Conservation (phyloP, 1,140 invertebrate genomes). For the Macrobrachium nipponense region DNA sequence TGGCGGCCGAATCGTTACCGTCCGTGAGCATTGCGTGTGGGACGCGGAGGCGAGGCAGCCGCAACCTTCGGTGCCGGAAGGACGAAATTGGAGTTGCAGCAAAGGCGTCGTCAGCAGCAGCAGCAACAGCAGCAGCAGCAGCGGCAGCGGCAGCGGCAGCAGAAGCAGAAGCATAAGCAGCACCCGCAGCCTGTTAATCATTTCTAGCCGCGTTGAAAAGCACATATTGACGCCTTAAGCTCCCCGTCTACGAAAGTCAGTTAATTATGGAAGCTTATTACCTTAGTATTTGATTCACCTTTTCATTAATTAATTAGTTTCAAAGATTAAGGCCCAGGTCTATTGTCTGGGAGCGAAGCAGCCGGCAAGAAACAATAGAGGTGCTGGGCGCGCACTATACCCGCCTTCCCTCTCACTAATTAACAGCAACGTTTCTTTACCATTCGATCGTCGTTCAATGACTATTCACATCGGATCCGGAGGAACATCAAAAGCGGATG, state of each 20-base stretch:
- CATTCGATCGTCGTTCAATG: conserved; percentile 56
- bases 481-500: conserved; percentile 38
- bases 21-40: not conserved
- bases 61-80: too few species aligned
- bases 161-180: not conserved
- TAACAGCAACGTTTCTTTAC: conserved; percentile 59
- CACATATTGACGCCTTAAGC: conserved; percentile 56
- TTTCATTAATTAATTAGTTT: conserved; percentile 62
- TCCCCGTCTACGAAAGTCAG: conserved; percentile 58
- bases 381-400: conserved; percentile 19
- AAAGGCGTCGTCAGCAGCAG: too few species aligned
- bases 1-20: not conserved
- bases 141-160: not conserved
- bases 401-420: conserved; percentile 40
- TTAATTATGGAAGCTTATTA: conserved; percentile 60
- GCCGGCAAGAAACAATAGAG: conserved; percentile 55
- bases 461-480: conserved; percentile 46
- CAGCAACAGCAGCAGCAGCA: not conserved
- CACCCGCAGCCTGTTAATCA: conserved; percentile 38
- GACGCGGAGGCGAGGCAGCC: too few species aligned
- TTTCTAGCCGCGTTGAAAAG: conserved; percentile 47
- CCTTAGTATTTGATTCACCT: conserved; percentile 61
- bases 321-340: conserved; percentile 58
- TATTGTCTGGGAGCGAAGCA: conserved; percentile 49
- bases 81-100: too few species aligned